Conservation (phyloP, 2,113 vertebrate species). For the Paracanthobrama guichenoti region DNA sequence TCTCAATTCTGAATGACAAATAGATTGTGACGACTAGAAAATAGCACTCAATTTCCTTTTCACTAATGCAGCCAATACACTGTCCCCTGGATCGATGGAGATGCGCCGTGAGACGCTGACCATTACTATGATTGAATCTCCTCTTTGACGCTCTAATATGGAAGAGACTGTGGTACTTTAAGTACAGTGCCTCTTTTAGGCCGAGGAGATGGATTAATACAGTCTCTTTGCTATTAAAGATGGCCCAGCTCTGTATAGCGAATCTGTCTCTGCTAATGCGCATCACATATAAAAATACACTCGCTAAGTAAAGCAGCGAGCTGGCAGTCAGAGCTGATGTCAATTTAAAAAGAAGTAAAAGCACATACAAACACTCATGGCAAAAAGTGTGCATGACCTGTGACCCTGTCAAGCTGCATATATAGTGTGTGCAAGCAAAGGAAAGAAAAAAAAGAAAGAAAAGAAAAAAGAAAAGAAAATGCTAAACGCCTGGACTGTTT, state of each 20-base stretch:
- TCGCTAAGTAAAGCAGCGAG: slow-evolving; percentile 51
- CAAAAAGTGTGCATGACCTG: slow-evolving; percentile 4
- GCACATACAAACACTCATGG: slow-evolving; percentile 42
- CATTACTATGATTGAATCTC: slow-evolving; percentile 61
- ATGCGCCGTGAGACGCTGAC: slow-evolving; percentile 55
- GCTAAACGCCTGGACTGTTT: slow-evolving; percentile 15
- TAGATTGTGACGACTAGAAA: slow-evolving; percentile 63
- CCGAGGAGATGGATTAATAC: slow-evolving; percentile 54
- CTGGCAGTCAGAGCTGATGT: slow-evolving; percentile 34
- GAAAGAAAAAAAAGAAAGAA: not conserved
- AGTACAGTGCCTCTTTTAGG: slow-evolving; percentile 37
- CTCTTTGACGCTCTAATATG: slow-evolving; percentile 50
- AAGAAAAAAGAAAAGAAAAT: not conserved
- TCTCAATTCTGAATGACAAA: slow-evolving; percentile 60
- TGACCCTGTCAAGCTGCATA: not conserved
- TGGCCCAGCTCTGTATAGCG: slow-evolving; percentile 33
- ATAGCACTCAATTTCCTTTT: slow-evolving; percentile 64
- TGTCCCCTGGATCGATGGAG: slow-evolving; percentile 58
- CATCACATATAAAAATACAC: slow-evolving; percentile 48
- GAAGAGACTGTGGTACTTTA: slow-evolving; percentile 37
- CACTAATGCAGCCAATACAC: slow-evolving; percentile 59
- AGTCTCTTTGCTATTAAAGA: slow-evolving; percentile 47
- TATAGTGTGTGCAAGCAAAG: not conserved
- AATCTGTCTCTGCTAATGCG: slow-evolving; percentile 49
- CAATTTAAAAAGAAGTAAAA: slow-evolving; percentile 41